A percentile compares a stretch with the other conserved stretches of the same genome.
phyloP scores from a whole-genome alignment of 2,888 invertebrate species.

The Tetragnatha montana region DNA sequence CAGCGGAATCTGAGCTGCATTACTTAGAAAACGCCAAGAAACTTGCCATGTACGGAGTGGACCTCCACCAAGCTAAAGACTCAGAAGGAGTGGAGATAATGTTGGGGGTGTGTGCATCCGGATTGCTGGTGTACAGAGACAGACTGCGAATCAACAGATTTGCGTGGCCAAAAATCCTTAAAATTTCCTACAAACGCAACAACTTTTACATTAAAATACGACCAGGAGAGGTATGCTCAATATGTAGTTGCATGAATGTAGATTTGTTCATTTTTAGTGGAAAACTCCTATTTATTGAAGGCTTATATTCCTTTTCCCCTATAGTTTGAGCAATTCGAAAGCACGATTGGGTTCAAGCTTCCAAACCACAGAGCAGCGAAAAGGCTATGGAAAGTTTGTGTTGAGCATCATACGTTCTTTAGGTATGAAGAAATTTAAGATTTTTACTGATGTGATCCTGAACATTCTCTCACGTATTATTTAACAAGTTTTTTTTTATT shows the following conservation, averaged over 20 bases:
- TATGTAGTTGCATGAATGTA: not conserved
- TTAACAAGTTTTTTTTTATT: no score
- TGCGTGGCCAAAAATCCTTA: conserved; percentile 99
- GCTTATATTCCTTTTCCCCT: conserved; percentile 42
- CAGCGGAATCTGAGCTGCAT: conserved; percentile 97
- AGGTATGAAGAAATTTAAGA: conserved; percentile 79
- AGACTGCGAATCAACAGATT: conserved; percentile 96
- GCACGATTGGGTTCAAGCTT: conserved; percentile 96
- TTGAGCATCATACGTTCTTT: conserved; percentile 99
- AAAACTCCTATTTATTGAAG: not conserved
- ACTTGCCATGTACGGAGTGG: conserved; percentile 99
- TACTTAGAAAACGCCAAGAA: conserved; percentile 99
- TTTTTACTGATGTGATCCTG: not conserved
- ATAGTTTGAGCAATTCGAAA: conserved; percentile 94
- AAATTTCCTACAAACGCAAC: conserved; percentile 98
- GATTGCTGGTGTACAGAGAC: conserved; percentile 94
- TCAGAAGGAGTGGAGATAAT: conserved; percentile 96
- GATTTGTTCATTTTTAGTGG: not conserved
- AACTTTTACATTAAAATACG: conserved; percentile 98
- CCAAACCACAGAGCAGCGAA: conserved; percentile 96
- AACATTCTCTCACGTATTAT: no score
- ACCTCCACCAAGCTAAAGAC: conserved; percentile 97
- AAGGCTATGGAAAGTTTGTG: conserved; percentile 98
- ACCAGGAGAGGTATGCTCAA: conserved; percentile 84
- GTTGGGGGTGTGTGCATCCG: conserved; percentile 97